phyloP scores from a whole-genome alignment of 2,797 vertebrate species.

The Clarias laeviceps region DNA sequence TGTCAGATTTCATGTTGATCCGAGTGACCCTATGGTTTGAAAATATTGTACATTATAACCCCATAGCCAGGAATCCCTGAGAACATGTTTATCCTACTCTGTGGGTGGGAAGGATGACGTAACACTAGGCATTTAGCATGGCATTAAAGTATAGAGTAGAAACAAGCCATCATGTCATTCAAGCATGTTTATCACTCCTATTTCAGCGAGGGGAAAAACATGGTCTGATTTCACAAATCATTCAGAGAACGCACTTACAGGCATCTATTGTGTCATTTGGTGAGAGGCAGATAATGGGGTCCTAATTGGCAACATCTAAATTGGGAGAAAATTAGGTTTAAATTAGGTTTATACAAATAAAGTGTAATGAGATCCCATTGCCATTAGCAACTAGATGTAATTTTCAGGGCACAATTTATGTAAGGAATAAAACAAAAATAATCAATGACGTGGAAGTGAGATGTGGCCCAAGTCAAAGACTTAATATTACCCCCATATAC shows the following conservation, averaged over 20 bases:
- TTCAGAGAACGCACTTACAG: constrained; percentile 15
- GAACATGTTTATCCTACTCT: not conserved
- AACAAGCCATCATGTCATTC: not conserved
- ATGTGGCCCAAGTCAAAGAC: not conserved
- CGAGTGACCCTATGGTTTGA: not conserved
- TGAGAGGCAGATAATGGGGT: not conserved
- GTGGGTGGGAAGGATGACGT: not conserved
- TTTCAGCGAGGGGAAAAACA: not conserved
- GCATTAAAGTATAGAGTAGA: not conserved
- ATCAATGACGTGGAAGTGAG: not conserved
- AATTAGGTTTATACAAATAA: constrained; percentile 28
- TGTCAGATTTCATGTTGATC: not conserved
- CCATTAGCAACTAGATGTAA: constrained; percentile 14
- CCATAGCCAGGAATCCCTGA: not conserved
- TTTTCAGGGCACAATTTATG: not conserved
- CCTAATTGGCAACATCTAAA: constrained; percentile 21
- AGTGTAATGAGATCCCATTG: constrained; percentile 20
- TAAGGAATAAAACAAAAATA: constrained; percentile 7
- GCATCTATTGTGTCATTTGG: constrained; percentile 12
- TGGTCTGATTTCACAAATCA: not conserved
- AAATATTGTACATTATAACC: not conserved
- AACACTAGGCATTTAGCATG: not conserved
- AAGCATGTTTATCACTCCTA: constrained; percentile 1
- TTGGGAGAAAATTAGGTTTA: constrained; percentile 31
- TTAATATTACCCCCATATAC: not conserved